Evolutionary conservation across 2,113 vertebrate genomes (phyloP), one percentile per base, ranked within the genome.

Genomic region (Rhynchomys soricoides): DNA sequence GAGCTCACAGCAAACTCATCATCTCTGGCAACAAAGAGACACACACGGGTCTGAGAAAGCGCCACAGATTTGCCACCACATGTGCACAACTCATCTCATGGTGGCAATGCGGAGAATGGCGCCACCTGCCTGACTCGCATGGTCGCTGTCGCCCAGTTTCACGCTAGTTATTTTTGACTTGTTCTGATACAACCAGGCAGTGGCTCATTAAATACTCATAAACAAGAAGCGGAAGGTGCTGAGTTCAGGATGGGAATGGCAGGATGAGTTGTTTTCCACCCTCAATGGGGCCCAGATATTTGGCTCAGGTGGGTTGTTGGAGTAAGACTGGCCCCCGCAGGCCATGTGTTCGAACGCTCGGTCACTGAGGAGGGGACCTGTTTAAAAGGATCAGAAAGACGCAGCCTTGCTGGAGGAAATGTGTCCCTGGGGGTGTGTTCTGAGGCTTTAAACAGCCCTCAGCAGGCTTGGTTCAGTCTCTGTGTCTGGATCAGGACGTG

Each of bases 1-100:
- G 99, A 99, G 98, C 99, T 99, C 98, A 99, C 99, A 0, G 99
- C 99, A 91, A 99, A 99, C 75, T 99, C 99, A 89, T 99, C 99
- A 62, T 99, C 99, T 98, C 99, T 99, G 97, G 26, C 57, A 93
- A 97, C 97, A 95, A 97, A 97, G 64, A 85, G 95, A 90, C 26
- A 86, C 70, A 77, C 12, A 78, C 55, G 12, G n/a, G 19, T 31
- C 15, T 0, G 40, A 62, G 55, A 26, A 48, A 8, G 43, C 19
- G 70, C 0, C 16, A 0, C 45, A 5, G 21, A 70, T 9, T 2
- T 22, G 15, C 31, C 9, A 1, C 21, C 8, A 40, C 34, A 16
- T 78, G 21, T n/a, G 43, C 22, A 73, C 86, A 64, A 7, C 10
- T 13, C 1, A 6, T 1, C 8, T 22, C 5, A 0, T 0, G 21